Conservation (phyloP, 2,113 vertebrate genomes). For the Gymnogyps californianus region DNA sequence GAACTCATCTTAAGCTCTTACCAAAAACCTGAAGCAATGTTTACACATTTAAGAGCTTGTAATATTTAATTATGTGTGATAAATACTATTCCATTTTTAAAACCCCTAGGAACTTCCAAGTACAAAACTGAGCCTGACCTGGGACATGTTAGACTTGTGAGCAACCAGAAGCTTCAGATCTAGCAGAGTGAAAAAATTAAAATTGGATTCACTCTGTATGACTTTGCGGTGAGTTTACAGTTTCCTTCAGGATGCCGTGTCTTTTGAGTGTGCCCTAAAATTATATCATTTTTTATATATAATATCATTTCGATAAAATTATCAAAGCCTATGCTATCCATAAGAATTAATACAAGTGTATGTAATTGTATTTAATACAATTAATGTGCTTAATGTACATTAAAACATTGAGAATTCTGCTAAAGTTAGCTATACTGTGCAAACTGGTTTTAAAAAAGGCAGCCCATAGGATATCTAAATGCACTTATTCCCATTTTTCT, state of each 20-base stretch:
- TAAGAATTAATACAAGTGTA: not conserved
- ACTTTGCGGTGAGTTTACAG: not conserved
- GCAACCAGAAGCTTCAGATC: not conserved
- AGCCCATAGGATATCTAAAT: not conserved
- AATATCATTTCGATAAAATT: not conserved
- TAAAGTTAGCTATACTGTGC: not conserved
- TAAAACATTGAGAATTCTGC: not conserved
- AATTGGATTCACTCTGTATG: not conserved
- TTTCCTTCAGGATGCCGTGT: not conserved
- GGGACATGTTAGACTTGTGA: not conserved
- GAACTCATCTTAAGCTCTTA: not conserved
- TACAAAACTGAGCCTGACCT: not conserved
- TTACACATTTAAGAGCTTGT: not conserved
- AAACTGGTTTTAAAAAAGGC: not conserved
- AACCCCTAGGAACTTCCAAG: not conserved
- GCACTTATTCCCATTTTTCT: not conserved
- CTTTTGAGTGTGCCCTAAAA: not conserved
- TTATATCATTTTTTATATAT: not conserved
- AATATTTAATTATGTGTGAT: not conserved
- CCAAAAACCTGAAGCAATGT: not conserved
- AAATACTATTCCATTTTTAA: not conserved
- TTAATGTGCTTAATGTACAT: not conserved
- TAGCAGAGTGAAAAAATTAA: not conserved
- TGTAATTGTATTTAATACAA: not conserved
- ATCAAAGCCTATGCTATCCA: not conserved